A percentile compares a stretch with the other conserved stretches of the same genome.
phyloP scores from a whole-genome alignment of 2,888 invertebrate species.

The Oligia fasciuncula region DNA sequence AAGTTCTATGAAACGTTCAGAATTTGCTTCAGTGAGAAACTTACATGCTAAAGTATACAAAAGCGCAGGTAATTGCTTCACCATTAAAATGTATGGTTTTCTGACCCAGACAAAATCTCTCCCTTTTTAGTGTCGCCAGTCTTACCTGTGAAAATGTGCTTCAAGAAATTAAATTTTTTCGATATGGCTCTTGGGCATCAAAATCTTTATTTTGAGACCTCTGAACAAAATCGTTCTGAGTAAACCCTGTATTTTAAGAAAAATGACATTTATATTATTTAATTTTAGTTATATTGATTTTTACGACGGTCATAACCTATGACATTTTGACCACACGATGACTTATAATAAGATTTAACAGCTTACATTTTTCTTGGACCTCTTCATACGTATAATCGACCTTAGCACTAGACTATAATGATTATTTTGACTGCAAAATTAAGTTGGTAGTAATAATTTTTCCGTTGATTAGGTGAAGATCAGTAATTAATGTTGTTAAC shows the following conservation, averaged over 20 bases:
- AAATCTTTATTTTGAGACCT: neutral
- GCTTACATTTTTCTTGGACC: neutral
- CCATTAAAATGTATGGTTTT: neutral
- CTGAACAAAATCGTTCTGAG: neutral
- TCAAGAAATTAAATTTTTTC: neutral
- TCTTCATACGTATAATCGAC: conserved; percentile 1
- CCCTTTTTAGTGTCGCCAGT: neutral
- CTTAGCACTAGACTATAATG: neutral
- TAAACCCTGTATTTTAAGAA: conserved; percentile 20
- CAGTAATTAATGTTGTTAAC: conserved; percentile 8
- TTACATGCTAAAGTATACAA: neutral
- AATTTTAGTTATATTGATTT: conserved; percentile 53
- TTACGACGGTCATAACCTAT: conserved; percentile 70
- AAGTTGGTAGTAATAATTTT: neutral
- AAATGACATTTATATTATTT: conserved; percentile 23
- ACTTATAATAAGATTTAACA: conserved; percentile 44
- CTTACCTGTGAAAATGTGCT: neutral
- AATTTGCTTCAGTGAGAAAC: no score
- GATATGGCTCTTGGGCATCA: neutral
- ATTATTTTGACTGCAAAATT: neutral
- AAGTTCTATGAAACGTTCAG: neutral
- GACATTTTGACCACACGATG: conserved; percentile 61
- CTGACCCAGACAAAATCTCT: neutral
- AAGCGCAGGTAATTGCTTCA: neutral
- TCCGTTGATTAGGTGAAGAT: conserved; percentile 9